These are phyloP conservation scores for Caenorhabditis sp. DNA, from an alignment of 2,888 invertebrate species.

Conservation along the genomic window DNA sequence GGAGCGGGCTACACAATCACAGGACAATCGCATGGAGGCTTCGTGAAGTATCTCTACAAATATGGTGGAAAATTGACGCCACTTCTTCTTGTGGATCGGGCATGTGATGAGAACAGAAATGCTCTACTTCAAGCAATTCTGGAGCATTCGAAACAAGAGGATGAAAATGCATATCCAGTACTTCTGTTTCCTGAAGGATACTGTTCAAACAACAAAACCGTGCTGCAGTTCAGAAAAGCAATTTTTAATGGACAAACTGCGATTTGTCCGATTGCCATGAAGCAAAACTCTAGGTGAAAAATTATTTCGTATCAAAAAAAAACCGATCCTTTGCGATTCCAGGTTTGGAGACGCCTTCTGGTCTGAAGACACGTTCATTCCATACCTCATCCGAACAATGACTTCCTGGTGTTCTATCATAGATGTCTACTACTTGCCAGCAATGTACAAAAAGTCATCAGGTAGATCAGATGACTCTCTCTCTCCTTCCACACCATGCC, in stretches of 20 bases:
- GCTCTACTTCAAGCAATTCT: slow-evolving; percentile 32
- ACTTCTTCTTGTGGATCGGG: slow-evolving; percentile 67
- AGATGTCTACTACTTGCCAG: slow-evolving; percentile 66
- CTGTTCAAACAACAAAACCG: slow-evolving; percentile 74
- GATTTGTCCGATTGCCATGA: slow-evolving; percentile 70
- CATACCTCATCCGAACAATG: slow-evolving; percentile 71
- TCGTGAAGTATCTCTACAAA: slow-evolving; percentile 68
- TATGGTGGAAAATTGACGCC: slow-evolving; percentile 71
- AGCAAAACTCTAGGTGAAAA: slow-evolving; percentile 62
- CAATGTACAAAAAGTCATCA: slow-evolving; percentile 58
- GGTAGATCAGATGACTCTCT: slow-evolving; percentile 18
- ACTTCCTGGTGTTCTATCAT: slow-evolving; percentile 67
- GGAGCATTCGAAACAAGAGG: slow-evolving; percentile 40
- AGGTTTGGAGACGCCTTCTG: slow-evolving; percentile 74
- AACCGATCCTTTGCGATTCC: not conserved
- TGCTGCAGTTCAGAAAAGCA: slow-evolving; percentile 73
- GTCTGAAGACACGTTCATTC: slow-evolving; percentile 70
- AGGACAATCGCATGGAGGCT: slow-evolving; percentile 76
- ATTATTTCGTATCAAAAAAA: not conserved
- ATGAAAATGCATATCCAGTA: slow-evolving; percentile 68
- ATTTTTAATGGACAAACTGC: slow-evolving; percentile 67
- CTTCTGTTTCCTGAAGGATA: slow-evolving; percentile 80
- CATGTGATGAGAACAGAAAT: slow-evolving; percentile 37
- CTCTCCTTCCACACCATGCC: too few species aligned
- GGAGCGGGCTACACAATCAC: slow-evolving; percentile 77